These are phyloP conservation scores for Chrysolina americana DNA, from an alignment of 2,888 invertebrate genomes.

Conservation along the genomic window DNA sequence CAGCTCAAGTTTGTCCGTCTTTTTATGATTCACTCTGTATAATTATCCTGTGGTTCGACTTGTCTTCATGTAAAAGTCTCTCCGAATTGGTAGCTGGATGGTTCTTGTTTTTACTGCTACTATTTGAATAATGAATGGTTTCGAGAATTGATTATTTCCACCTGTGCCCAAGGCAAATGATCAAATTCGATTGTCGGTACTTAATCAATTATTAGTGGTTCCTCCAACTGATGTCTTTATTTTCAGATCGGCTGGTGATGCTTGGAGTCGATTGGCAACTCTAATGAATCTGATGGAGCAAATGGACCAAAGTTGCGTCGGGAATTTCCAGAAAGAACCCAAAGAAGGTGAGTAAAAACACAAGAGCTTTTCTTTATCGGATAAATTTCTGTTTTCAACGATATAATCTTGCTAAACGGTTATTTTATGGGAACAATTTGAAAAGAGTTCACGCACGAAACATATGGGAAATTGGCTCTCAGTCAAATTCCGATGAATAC, in stretches of 20 bases:
- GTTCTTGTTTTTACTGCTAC: not conserved
- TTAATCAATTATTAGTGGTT: slow-evolving; percentile 14
- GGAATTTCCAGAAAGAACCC: slow-evolving; percentile 58
- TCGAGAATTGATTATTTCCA: not conserved
- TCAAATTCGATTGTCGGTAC: not conserved
- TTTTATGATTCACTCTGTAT: too few species aligned
- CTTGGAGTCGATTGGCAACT: slow-evolving; percentile 84
- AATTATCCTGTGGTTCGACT: too few species aligned
- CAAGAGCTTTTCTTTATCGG: too few species aligned
- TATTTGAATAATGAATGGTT: not conserved
- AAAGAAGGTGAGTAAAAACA: slow-evolving; percentile 70
- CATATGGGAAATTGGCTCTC: too few species aligned
- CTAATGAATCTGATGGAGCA: slow-evolving; percentile 84
- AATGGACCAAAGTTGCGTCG: slow-evolving; percentile 74
- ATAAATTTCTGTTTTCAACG: too few species aligned
- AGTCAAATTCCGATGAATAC: too few species aligned
- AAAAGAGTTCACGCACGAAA: too few species aligned
- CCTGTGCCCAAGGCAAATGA: not conserved
- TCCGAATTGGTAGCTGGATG: not conserved
- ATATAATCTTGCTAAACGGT: too few species aligned
- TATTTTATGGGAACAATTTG: too few species aligned
- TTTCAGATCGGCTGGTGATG: slow-evolving; percentile 79
- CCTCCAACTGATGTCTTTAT: slow-evolving; percentile 30
- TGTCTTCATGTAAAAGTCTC: too few species aligned
- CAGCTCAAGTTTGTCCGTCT: too few species aligned